Evolutionary conservation across 2,888 invertebrate genomes (phyloP).

Genomic region (Pyralis farinalis): DNA sequence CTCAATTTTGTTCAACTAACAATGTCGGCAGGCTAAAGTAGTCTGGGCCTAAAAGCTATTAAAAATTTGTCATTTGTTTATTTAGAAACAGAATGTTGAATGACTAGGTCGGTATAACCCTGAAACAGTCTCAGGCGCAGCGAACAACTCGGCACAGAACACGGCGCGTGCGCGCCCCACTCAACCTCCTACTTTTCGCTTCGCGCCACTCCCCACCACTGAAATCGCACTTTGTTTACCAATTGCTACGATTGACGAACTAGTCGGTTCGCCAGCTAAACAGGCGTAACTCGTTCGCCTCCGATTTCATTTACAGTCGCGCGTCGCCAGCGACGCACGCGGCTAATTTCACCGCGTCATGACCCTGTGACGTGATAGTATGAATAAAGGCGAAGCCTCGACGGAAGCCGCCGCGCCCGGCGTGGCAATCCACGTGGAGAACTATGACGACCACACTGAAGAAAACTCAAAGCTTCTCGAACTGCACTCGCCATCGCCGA

Average conservation of each 20-base stretch:
- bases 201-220: constrained; percentile 55
- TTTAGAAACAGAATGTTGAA: constrained; percentile 79
- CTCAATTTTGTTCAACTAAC: too few relatives aligned
- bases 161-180: constrained; percentile 89
- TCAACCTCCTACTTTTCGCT: constrained; percentile 86
- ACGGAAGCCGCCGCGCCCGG: constrained; percentile 66
- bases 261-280: constrained; percentile 79
- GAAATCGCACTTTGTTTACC: constrained; percentile 74
- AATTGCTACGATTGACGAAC: constrained; percentile 74
- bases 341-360: constrained; percentile 65
- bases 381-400: constrained; percentile 67
- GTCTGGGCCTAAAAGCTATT: constrained; percentile 80
- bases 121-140: constrained; percentile 88
- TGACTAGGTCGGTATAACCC: constrained; percentile 54
- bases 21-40: too few relatives aligned
- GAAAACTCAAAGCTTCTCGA: constrained; percentile 65
- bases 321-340: constrained; percentile 71
- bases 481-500: constrained; percentile 50
- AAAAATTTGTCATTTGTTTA: constrained; percentile 68
- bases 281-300: constrained; percentile 89
- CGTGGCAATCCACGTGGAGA: constrained; percentile 69
- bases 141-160: constrained; percentile 79
- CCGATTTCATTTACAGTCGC: constrained; percentile 58
- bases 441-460: constrained; percentile 56
- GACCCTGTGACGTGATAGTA: constrained; percentile 74